Evolutionary conservation across 2,888 invertebrate genomes (phyloP).

Genomic region (Macaria notata): DNA sequence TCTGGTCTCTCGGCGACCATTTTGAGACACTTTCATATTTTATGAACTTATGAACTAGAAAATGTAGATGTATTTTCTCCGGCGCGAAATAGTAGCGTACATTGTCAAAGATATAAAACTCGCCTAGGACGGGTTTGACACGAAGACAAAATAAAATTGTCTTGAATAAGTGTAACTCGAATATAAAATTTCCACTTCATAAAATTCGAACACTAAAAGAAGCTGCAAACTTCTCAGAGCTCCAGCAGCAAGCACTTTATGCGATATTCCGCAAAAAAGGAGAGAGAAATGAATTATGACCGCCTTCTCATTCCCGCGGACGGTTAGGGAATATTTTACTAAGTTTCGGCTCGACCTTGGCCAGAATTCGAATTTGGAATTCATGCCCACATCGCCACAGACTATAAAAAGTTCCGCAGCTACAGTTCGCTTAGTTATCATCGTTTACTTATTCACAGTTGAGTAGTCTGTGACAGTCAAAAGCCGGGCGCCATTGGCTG

Average conservation of each 20-base stretch:
- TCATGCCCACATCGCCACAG: conserved; percentile 18
- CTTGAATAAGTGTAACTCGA: conserved; percentile 3
- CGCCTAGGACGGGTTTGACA: background rate
- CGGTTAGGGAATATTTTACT: conserved; percentile 47
- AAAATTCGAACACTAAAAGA: conserved; percentile 23
- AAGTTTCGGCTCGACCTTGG: conserved; percentile 33
- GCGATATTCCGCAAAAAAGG: conserved; percentile 27
- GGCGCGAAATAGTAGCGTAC: background rate
- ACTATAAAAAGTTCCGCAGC: conserved; percentile 13
- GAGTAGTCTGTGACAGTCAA: conserved; percentile 36
- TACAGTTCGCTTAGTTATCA: conserved; percentile 28
- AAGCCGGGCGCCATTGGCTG: conserved; percentile 22
- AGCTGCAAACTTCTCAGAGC: conserved; percentile 26
- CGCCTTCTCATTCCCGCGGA: conserved; percentile 39
- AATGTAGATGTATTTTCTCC: background rate
- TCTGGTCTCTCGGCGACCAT: background rate
- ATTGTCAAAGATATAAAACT: conserved; percentile 3
- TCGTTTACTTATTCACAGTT: conserved; percentile 42
- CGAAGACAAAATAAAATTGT: conserved; percentile 12
- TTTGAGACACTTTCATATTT: no score
- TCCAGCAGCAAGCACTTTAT: conserved; percentile 31
- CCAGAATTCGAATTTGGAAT: conserved; percentile 25
- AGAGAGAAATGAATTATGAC: conserved; percentile 45
- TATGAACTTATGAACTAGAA: no score
- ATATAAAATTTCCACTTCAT: conserved; percentile 27